phyloP scores from a whole-genome alignment of 1,140 invertebrate genomes.

The Cyclina sinensis region DNA sequence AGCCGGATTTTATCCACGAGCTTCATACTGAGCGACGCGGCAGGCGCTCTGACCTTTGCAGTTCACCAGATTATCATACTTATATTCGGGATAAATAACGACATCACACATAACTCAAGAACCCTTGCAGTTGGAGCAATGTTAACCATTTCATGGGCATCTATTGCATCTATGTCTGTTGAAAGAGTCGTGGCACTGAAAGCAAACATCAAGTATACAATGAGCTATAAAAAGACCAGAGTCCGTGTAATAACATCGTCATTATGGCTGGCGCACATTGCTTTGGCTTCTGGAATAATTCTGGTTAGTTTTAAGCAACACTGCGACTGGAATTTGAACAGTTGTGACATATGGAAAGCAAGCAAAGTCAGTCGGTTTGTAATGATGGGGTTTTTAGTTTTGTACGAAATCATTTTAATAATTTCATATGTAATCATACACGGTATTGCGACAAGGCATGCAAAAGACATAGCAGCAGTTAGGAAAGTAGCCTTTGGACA shows the following conservation, averaged over 20 bases:
- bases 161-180: neutral
- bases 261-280: neutral
- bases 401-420: neutral
- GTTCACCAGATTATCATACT: neutral
- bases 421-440: neutral
- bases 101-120: neutral
- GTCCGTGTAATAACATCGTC: neutral
- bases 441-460: neutral
- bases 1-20: neutral
- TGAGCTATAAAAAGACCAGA: neutral
- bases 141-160: neutral
- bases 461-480: neutral
- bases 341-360: conserved; percentile 12
- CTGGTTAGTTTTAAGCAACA: neutral
- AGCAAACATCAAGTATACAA: neutral
- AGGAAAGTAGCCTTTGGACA: neutral
- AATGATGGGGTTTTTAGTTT: neutral
- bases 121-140: neutral
- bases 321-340: neutral
- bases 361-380: neutral
- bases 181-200: neutral
- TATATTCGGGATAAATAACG: neutral
- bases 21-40: neutral
- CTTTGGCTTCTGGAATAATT: neutral
- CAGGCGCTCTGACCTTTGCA: neutral